These are phyloP conservation scores for Mya arenaria DNA, from an alignment of 1,140 invertebrate species.

Conservation along the genomic window DNA sequence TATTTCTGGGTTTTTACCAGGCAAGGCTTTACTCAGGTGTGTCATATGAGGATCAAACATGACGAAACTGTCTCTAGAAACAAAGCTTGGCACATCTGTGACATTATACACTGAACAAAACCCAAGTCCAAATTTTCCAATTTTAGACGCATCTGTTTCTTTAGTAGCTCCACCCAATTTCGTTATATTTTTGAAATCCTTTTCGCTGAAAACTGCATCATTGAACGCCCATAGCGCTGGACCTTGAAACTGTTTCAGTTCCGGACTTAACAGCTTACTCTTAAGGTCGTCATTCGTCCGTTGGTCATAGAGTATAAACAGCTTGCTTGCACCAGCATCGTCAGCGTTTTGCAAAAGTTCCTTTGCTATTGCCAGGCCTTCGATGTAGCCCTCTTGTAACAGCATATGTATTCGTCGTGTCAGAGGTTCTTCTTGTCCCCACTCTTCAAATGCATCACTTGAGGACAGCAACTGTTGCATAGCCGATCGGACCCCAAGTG, in stretches of 20 bases:
- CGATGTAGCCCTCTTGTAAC: constrained; percentile 67
- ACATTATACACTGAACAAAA: constrained; percentile 79
- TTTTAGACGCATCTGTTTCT: constrained; percentile 67
- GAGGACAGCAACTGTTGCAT: constrained; percentile 36
- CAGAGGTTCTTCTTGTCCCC: constrained; percentile 70
- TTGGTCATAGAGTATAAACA: constrained; percentile 80
- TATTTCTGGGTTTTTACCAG: constrained; percentile 66
- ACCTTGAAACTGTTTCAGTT: constrained; percentile 73
- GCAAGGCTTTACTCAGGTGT: constrained; percentile 65
- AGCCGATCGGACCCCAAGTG: constrained; percentile 47
- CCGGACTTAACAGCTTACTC: constrained; percentile 68
- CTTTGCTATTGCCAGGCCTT: constrained; percentile 74
- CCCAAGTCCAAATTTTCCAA: constrained; percentile 77
- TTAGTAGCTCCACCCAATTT: constrained; percentile 75
- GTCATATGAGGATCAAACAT: constrained; percentile 79
- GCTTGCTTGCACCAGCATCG: constrained; percentile 81
- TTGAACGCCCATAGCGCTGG: constrained; percentile 76
- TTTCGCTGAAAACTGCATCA: constrained; percentile 70
- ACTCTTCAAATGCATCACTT: constrained; percentile 47
- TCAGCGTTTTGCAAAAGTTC: constrained; percentile 78
- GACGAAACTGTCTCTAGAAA: constrained; percentile 72
- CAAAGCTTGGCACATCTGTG: constrained; percentile 78
- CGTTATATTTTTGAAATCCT: constrained; percentile 74
- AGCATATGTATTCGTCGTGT: constrained; percentile 65
- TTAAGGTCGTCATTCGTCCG: constrained; percentile 67